Percentiles rank a stretch among this genome's conserved stretches.
Evolutionary conservation across 2,797 vertebrate species (phyloP).

Genomic region (Sebastolobus altivelis): DNA sequence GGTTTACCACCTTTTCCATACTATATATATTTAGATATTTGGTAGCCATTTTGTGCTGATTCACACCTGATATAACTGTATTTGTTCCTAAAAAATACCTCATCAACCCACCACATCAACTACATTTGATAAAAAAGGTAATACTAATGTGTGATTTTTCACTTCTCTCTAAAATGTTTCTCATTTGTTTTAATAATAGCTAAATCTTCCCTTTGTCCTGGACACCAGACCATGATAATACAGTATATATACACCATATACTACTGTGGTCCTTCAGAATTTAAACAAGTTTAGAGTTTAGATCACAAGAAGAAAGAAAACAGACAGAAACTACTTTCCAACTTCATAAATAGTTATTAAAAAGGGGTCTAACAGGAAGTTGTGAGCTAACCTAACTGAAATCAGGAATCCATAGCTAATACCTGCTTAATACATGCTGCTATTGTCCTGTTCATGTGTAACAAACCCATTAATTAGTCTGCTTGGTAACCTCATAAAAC

Average conservation of each 20-base stretch:
- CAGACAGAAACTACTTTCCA: neutral
- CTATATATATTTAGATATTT: neutral
- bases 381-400: neutral
- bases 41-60: constrained; percentile 23
- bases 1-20: neutral
- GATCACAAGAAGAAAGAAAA: neutral
- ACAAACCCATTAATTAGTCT: neutral
- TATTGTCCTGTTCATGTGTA: neutral
- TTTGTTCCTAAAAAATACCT: neutral
- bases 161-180: too few species aligned
- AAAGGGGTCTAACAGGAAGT: neutral
- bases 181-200: neutral
- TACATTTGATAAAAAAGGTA: neutral
- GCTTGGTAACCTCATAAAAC: neutral
- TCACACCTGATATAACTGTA: neutral
- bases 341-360: neutral
- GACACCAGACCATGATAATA: neutral
- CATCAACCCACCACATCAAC: neutral
- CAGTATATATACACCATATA: too few species aligned
- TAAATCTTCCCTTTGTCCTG: neutral
- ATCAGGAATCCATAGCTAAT: neutral
- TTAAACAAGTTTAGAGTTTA: neutral
- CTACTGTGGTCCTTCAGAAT: too few species aligned
- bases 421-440: neutral
- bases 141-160: neutral